Base-by-base conservation (phyloP, 2,888 invertebrate species). In the Plemyria rubiginata region DNA sequence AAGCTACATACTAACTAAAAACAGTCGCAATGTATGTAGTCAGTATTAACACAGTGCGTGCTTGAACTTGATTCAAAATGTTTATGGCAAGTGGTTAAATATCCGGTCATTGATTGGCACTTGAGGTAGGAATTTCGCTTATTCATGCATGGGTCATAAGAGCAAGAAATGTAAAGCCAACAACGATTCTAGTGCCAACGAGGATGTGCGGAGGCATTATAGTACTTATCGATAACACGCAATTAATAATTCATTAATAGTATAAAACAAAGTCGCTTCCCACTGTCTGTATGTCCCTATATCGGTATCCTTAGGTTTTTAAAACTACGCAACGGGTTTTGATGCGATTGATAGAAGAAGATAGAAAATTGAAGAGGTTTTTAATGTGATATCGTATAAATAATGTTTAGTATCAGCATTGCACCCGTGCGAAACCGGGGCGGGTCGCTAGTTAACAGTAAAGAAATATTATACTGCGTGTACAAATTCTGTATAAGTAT, bases 381-480 rank as follows among this genome's bases (percentile, higher is more conserved):
- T n/a, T n/a, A n/a, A n/a, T n/a, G n/a, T n/a, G n/a, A n/a, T n/a
- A n/a, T n/a, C n/a, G n/a, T n/a, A n/a, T n/a, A n/a, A n/a, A n/a
- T n/a, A n/a, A n/a, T n/a, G n/a, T n/a, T n/a, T n/a, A n/a, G n/a
- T n/a, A n/a, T n/a, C n/a, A n/a, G n/a, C n/a, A n/a, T n/a, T n/a
- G n/a, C n/a, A n/a, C n/a, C n/a, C n/a, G n/a, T n/a, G n/a, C n/a
- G n/a, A n/a, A n/a, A n/a, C n/a, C n/a, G n/a, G n/a, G n/a, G n/a
- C n/a, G n/a, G n/a, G n/a, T n/a, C n/a, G n/a, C n/a, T n/a, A n/a
- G 65, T 66, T 70, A 70, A 67, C 67, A 65, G 67, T n/a, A 71
- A 51, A 67, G 63, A 73, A 68, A 68, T 70, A 7, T 67, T 61
- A 67, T 70, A 64, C 62, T 60, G 70, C 71, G 68, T 70, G 70